Evolutionary conservation across 1,140 invertebrate genomes (phyloP), one percentile per base, ranked within the genome.

Genomic region (Drosophila lowei): DNA sequence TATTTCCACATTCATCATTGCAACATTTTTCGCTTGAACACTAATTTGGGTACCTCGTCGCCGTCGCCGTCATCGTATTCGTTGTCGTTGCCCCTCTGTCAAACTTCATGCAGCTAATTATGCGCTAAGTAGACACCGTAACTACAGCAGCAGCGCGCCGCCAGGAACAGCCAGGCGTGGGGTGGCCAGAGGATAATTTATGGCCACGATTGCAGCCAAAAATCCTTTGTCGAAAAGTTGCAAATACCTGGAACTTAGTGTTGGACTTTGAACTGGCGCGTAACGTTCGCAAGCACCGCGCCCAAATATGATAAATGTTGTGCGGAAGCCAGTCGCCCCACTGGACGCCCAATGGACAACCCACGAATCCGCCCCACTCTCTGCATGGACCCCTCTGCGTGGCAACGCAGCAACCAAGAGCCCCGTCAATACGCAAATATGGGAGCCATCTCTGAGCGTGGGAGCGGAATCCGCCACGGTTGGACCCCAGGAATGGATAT

Each of bases 171-270:
- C 53, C 30, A 9, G 30, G 25, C 57, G 47, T 59, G 57, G 74
- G 11, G 16, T 28, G 58, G 57, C 23, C 25, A 9, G 49, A 5
- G 42, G 60, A 70, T 86, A 86, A 86, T 86, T 86, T 86, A 86
- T 86, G 78, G 65, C 52, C 83, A 79, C 83, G 83, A 81, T 84
- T 86, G 83, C 83, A 86, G 83, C 81, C 81, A 88, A 86, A 86
- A 86, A 88, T 86, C 83, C 83, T 86, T 86, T 86, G 83, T 86
- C 83, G 83, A 86, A 86, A 88, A 86, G 83, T 86, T 86, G 83
- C 83, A 86, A 86, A 86, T 86, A 86, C 83, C 83, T 86, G 83
- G 75, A 86, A 86, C 83, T 86, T 86, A 86, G 83, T 83, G 84
- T 78, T 88, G 83, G 74, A 86, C 83, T 86, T 88, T 86, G 83